Conservation (phyloP, 1,140 invertebrate genomes). For the Zaprionus lachaisei region DNA sequence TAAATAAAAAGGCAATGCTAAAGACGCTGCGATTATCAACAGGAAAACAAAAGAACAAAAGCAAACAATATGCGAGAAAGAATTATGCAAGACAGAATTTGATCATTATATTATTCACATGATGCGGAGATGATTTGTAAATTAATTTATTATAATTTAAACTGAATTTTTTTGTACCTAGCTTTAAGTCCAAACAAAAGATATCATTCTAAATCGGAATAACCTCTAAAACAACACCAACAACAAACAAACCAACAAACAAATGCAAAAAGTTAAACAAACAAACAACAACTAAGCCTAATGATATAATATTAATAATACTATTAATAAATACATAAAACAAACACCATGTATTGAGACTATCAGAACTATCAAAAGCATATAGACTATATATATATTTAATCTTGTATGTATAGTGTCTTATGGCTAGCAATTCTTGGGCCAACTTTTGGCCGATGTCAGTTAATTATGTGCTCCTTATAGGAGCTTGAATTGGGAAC, state of each 20-base stretch:
- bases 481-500: constrained; percentile 75
- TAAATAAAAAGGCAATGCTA: constrained; percentile 10
- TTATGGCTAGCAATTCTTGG: constrained; percentile 47
- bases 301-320: constrained; percentile 15
- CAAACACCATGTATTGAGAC: constrained; percentile 41
- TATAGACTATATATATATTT: constrained; percentile 47
- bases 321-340: constrained; percentile 4
- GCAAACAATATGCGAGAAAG: constrained; percentile 14
- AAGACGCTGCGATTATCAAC: constrained; percentile 36
- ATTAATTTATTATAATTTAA: constrained; percentile 47
- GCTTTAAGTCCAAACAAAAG: constrained; percentile 36
- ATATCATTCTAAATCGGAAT: constrained; percentile 44
- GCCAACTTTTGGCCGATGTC: constrained; percentile 42
- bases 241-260: constrained; percentile 16
- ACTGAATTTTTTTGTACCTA: constrained; percentile 36
- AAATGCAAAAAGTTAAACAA: constrained; percentile 23
- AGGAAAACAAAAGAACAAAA: constrained; percentile 21
- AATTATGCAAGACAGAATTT: constrained; percentile 13
- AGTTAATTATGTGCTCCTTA: constrained; percentile 68
- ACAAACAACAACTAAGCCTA: constrained; percentile 19
- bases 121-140: constrained; percentile 30
- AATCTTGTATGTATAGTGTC: constrained; percentile 41
- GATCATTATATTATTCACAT: constrained; percentile 9
- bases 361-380: constrained; percentile 43
- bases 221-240: constrained; percentile 12